Base-by-base conservation (phyloP, 2,888 invertebrate genomes). In the Acronicta alni region DNA sequence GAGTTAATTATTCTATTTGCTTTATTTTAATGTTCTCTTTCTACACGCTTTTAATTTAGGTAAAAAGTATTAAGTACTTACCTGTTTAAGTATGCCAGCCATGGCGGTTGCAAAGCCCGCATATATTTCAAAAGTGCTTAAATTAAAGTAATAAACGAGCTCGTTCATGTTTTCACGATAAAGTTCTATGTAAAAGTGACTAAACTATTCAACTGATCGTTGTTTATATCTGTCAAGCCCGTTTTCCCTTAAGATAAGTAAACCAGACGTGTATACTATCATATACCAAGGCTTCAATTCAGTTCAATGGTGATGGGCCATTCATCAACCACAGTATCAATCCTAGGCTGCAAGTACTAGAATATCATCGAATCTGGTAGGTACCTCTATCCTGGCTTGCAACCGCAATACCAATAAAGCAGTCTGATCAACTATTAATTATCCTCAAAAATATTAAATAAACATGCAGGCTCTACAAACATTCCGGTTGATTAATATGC, bases 1-100 rank as follows among this genome's bases (percentile, higher is more conserved):
- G 56, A 59, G 65, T 75, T 76, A 76, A 77, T 77, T 76, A 77
- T 72, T 65, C 59, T 67, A 69, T 76, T 76, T 65, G 58, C 60
- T 70, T 76, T 71, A 65, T 71, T 35, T 62, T 57, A 63, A 63
- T 63, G 63, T 60, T 59, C 61, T 67, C 55, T 68, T 69, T 76
- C 41, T 73, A 72, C 71, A 53, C 67, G 64, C 52, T 67, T 69
- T 59, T 64, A 57, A 57, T 76, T 65, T 72, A 44, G 59, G 58
- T 60, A 61, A 65, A 71, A 67, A 58, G 49, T 69, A 68, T 75
- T 35, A n/a, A n/a, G 14, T 70, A 67, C n/a, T n/a, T n/a, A n/a
- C 67, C 65, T 72, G 60, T 74, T 72, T 70, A 57, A 65, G 72
- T 78, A 78, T 72, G 74, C 72, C 43, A 58, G 72, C 72, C 45